Conservation (phyloP, 2,888 invertebrate genomes). For the Apodemia zela region DNA sequence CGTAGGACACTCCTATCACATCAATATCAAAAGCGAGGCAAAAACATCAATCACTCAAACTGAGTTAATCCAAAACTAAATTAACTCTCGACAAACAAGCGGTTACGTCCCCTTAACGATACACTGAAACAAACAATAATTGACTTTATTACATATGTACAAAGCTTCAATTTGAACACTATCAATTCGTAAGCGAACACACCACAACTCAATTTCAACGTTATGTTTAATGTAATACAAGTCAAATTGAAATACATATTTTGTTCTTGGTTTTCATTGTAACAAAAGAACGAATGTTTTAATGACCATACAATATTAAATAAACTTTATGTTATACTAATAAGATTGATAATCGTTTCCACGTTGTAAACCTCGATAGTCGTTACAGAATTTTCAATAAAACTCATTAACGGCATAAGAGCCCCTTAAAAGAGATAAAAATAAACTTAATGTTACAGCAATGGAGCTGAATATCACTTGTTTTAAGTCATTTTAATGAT, state of each 20-base stretch:
- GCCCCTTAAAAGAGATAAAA: too few species aligned
- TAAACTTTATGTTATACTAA: slow-evolving; percentile 1
- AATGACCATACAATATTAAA: background rate
- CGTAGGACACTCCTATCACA: slow-evolving; percentile 30
- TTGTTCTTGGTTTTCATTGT: background rate
- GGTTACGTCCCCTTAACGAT: slow-evolving; percentile 50
- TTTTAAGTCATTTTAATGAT: too few species aligned
- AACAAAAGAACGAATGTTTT: background rate
- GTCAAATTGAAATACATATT: slow-evolving; percentile 15
- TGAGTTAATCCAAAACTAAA: slow-evolving; percentile 75
- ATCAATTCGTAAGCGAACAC: slow-evolving; percentile 21
- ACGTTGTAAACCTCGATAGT: slow-evolving; percentile 15
- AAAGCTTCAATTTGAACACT: slow-evolving; percentile 28
- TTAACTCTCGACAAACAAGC: slow-evolving; percentile 65
- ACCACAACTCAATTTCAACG: slow-evolving; percentile 22
- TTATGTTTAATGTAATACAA: slow-evolving; percentile 16
- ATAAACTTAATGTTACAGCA: too few species aligned
- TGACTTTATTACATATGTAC: slow-evolving; percentile 31
- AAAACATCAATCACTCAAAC: slow-evolving; percentile 75
- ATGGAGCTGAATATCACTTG: too few species aligned
- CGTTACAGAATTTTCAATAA: too few species aligned
- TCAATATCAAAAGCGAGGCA: slow-evolving; percentile 49
- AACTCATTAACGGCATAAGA: too few species aligned
- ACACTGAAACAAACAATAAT: slow-evolving; percentile 36
- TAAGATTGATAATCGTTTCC: slow-evolving; percentile 49